phyloP scores from a whole-genome alignment of 2,797 vertebrate genomes.

The Sciurus carolinensis region DNA sequence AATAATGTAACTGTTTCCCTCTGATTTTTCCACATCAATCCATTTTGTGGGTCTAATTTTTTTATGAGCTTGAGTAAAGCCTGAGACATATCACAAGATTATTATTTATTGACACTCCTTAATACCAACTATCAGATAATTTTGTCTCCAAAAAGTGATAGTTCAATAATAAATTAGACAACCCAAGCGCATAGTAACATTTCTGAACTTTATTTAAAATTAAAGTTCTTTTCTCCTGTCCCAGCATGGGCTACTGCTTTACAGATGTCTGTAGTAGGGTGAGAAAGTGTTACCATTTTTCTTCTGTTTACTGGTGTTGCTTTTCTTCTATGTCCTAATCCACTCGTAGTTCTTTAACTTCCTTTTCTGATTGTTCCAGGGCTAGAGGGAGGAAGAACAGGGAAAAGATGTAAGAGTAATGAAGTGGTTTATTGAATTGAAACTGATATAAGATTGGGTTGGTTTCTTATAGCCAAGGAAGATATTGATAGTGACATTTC shows the following conservation, averaged over 20 bases:
- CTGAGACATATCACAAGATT: neutral
- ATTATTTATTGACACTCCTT: neutral
- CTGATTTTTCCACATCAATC: neutral
- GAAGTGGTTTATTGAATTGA: neutral
- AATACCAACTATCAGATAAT: neutral
- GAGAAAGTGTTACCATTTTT: neutral
- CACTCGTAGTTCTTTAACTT: neutral
- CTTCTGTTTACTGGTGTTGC: neutral
- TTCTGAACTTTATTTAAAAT: neutral
- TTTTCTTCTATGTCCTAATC: neutral
- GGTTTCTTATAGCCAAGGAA: neutral
- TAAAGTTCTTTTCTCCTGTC: neutral
- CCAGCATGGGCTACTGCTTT: neutral
- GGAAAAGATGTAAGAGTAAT: neutral
- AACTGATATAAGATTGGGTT: neutral
- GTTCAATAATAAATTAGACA: neutral
- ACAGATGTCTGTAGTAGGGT: neutral
- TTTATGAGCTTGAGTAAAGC: neutral
- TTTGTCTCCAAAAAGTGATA: neutral
- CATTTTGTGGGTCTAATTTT: neutral
- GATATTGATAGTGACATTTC: neutral
- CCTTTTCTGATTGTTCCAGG: slow-evolving; percentile 46
- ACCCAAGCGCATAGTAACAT: neutral
- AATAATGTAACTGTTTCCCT: neutral
- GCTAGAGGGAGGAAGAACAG: neutral